These are phyloP conservation scores for Anisognathus igniventris DNA, from an alignment of 2,797 vertebrate genomes.

Conservation along the genomic window DNA sequence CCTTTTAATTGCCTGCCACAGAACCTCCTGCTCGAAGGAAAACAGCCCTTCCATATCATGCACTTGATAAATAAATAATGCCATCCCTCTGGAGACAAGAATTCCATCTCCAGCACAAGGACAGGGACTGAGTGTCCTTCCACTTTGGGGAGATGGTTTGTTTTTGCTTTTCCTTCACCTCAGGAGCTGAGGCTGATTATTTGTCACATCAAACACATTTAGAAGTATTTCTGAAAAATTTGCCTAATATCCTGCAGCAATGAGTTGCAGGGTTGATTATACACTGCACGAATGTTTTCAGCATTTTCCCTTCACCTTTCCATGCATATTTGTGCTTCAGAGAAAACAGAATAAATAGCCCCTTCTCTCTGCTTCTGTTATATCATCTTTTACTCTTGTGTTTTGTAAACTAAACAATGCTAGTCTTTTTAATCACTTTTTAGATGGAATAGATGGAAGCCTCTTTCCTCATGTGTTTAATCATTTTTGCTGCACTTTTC, in stretches of 20 bases:
- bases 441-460: constrained; percentile 13
- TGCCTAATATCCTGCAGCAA: constrained; percentile 10
- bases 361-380: constrained; percentile 2
- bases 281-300: background rate
- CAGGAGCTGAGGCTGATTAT: background rate
- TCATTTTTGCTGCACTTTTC: constrained; percentile 10
- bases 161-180: background rate
- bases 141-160: background rate
- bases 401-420: constrained; percentile 42
- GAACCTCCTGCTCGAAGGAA: constrained; percentile 14
- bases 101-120: constrained; percentile 3
- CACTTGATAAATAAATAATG: constrained; percentile 37
- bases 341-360: constrained; percentile 36
- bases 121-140: background rate
- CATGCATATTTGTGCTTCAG: background rate
- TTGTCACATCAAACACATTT: background rate
- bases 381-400: constrained; percentile 37
- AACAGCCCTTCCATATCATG: background rate
- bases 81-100: background rate
- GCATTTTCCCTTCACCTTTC: constrained; percentile 36
- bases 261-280: constrained; percentile 31
- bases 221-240: constrained; percentile 13
- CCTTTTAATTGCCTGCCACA: constrained; percentile 21
- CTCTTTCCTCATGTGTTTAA: constrained; percentile 48
- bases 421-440: constrained; percentile 47